Evolutionary conservation across 2,888 invertebrate genomes (phyloP), one percentile per base, ranked within the genome.

Genomic region (Fissipunctia ypsillon): DNA sequence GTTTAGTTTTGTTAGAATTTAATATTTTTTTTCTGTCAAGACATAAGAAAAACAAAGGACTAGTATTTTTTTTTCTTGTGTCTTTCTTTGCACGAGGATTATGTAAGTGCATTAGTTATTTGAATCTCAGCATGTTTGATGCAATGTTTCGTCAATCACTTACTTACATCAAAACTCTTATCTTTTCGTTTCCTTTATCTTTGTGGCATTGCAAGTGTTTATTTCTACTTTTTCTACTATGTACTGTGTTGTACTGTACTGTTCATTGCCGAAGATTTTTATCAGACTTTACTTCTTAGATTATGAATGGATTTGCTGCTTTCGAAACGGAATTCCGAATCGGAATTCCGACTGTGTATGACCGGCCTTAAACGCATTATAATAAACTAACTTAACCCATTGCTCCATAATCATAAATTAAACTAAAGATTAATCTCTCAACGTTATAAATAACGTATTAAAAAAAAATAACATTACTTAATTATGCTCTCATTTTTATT

Each of bases 331-430:
- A n/a, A n/a, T n/a, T n/a, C n/a, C n/a, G n/a, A n/a, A n/a, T n/a
- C n/a, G n/a, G n/a, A n/a, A n/a, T n/a, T n/a, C n/a, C n/a, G n/a
- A n/a, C n/a, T n/a, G n/a, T n/a, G n/a, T n/a, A n/a, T n/a, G n/a
- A n/a, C n/a, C n/a, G n/a, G n/a, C n/a, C n/a, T n/a, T n/a, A n/a
- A n/a, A n/a, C n/a, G n/a, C n/a, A n/a, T n/a, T 54, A 31, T 31
- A 31, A 4, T 31, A 59, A 19, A 38, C 22, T 14, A 60, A 66
- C 28, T 12, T 50, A 48, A 12, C 57, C 52, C 31, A 69, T 35
- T 66, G 14, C n/a, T 54, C 69, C 2, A 67, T 41, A 22, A 69
- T n/a, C n/a, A 67, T 54, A 41, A 63, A 79, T 61, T 68, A 64
- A 64, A 38, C 1, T 10, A 28, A 65, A 43, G 6, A 28, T 25